A percentile compares a stretch with the other conserved stretches of the same genome.
Evolutionary conservation across 2,888 invertebrate genomes (phyloP).

Genomic region (Halictus quadricinctus): DNA sequence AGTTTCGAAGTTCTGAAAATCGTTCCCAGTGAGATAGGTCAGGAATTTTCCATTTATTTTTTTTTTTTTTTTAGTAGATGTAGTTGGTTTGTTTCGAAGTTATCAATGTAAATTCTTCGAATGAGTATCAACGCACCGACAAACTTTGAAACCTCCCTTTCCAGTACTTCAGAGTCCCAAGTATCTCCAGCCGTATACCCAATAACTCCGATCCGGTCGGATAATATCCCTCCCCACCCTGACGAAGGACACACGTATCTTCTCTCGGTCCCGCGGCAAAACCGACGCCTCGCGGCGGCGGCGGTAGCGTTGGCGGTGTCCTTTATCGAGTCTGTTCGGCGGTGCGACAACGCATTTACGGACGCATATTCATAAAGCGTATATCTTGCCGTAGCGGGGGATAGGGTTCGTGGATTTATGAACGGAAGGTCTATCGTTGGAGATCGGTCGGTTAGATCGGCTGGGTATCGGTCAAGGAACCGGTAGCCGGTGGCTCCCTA

Average conservation of each 20-base stretch:
- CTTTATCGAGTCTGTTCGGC: conserved; percentile 38
- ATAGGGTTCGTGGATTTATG: conserved; percentile 46
- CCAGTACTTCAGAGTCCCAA: background rate
- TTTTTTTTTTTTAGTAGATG: too few relatives aligned
- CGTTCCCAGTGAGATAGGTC: background rate
- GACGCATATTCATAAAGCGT: conserved; percentile 53
- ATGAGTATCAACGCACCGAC: background rate
- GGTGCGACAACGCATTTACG: conserved; percentile 27
- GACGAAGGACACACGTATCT: background rate
- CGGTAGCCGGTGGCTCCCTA: conserved; percentile 7
- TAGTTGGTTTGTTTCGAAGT: too few relatives aligned
- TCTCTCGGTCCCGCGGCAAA: background rate
- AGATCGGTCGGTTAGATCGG: conserved; percentile 45
- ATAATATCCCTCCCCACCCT: background rate
- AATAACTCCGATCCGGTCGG: background rate
- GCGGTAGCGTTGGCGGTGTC: background rate
- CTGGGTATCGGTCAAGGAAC: conserved; percentile 57
- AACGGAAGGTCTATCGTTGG: conserved; percentile 46
- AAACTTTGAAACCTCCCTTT: background rate
- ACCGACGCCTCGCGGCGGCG: background rate
- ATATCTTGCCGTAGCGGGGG: conserved; percentile 18
- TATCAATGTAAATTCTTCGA: background rate
- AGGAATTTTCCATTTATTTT: too few relatives aligned
- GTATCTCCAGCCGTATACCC: background rate
- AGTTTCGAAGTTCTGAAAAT: background rate